Percentiles rank a stretch among this genome's conserved stretches.
Evolutionary conservation across 2,888 invertebrate species (phyloP).

Genomic region (Temnothorax ravouxi): DNA sequence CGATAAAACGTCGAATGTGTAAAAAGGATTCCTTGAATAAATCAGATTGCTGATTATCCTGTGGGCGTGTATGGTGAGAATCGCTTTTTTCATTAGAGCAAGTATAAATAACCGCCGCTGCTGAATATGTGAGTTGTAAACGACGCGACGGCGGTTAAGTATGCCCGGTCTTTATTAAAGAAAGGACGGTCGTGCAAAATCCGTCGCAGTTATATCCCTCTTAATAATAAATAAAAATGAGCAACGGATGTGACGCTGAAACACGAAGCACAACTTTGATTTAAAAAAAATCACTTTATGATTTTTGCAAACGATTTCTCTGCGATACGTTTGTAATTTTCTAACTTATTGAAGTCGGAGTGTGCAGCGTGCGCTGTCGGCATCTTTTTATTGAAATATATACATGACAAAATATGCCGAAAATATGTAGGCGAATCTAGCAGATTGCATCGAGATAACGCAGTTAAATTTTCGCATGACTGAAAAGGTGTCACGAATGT

Average conservation of each 20-base stretch:
- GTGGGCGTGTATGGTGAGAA: slow-evolving; percentile 25
- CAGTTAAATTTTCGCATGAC: slow-evolving; percentile 35
- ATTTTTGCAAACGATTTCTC: neutral
- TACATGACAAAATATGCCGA: neutral
- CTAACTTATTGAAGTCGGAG: neutral
- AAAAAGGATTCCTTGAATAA: slow-evolving; percentile 48
- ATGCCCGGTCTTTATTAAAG: slow-evolving; percentile 10
- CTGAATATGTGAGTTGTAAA: slow-evolving; percentile 35
- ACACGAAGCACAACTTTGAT: neutral
- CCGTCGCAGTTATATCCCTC: slow-evolving; percentile 22
- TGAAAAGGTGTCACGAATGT: slow-evolving; percentile 29
- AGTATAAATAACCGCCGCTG: slow-evolving; percentile 24
- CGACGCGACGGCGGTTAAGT: slow-evolving; percentile 13
- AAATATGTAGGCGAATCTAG: slow-evolving; percentile 22
- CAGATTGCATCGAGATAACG: slow-evolving; percentile 1
- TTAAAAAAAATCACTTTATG: neutral
- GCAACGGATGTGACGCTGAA: slow-evolving; percentile 25
- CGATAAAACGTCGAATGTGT: slow-evolving; percentile 46
- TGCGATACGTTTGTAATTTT: neutral
- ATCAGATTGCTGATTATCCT: slow-evolving; percentile 24
- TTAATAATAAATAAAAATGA: slow-evolving; percentile 26
- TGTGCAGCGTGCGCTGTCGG: neutral
- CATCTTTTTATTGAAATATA: no score
- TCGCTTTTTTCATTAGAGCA: slow-evolving; percentile 34
- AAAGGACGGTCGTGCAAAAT: slow-evolving; percentile 7